Base-by-base conservation (phyloP, 2,113 vertebrate species). In the Puntigrus tetrazona region DNA sequence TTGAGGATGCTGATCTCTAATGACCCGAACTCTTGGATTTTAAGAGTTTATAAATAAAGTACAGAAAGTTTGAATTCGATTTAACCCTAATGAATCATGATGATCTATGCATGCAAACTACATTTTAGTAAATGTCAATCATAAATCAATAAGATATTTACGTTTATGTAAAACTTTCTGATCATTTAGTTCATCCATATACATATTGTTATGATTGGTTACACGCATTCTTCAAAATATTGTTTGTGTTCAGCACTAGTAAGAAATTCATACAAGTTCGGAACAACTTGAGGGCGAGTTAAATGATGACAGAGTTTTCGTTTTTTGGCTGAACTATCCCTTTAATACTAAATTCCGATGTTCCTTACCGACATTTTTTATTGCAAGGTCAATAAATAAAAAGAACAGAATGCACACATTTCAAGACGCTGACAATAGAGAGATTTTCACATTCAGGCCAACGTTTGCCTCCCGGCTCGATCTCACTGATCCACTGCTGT, bases 381-480 rank as follows among this genome's bases (percentile, higher is more conserved):
- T 52, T 3, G 50, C 16, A 34, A 57, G 20, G 20, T 36, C 29
- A 55, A 22, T 36, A 13, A 77, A 36, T 9, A 38, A 77, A 55
- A 2, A 69, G 18, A 69, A 69, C 3, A 22, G 18, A 36, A 7
- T 74, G 41, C 5, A 73, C 25, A 14, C 89, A 91, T 90, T 91
- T 93, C 85, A 90, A 78, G 83, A 90, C 86, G 89, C 84, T 86
- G 86, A 89, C 84, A 92, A 91, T 89, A 36, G 61, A 88, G 88
- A 89, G 63, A 79, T 88, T 87, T 87, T 86, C 73, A 84, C 87
- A 91, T 91, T 85, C 89, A 91, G 91, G 90, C 82, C 89, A 91
- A 84, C 20, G 31, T 27, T 81, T 31, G 85, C 91, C 88, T 86
- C 78, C 59, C 77, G 87, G 91, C 86, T 82, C 25, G 22, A 80